Conservation (phyloP, 1,140 invertebrate species). For the Ceratitis capitata region DNA sequence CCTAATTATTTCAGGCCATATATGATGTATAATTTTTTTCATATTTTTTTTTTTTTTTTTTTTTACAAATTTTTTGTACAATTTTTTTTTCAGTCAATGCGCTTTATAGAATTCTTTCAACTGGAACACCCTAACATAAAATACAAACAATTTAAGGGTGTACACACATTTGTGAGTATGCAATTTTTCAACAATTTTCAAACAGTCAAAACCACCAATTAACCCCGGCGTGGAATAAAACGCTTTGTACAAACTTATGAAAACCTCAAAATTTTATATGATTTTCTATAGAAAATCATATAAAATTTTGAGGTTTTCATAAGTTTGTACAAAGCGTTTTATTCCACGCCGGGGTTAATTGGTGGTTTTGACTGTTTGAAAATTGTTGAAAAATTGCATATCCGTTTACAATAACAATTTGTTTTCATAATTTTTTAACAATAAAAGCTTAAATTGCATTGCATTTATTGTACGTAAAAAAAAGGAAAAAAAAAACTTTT, state of each 20-base stretch:
- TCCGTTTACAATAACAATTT: background rate
- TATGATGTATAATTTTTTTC: background rate
- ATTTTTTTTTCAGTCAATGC: background rate
- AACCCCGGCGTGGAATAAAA: background rate
- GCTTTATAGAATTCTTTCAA: slow-evolving; percentile 4
- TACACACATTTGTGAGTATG: background rate
- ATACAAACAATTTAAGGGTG: background rate
- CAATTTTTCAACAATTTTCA: slow-evolving; percentile 1
- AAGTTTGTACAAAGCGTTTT: background rate
- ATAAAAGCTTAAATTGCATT: background rate
- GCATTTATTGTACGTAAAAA: background rate
- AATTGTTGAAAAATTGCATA: background rate
- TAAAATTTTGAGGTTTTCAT: too few relatives aligned
- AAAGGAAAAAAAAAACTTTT: background rate
- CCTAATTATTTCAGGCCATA: slow-evolving; percentile 16
- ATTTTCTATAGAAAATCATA: too few relatives aligned
- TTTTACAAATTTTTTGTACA: background rate
- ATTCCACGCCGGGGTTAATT: background rate
- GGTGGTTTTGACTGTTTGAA: background rate
- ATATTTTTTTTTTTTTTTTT: background rate
- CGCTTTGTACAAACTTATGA: background rate
- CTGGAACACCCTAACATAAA: background rate
- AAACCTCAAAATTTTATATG: too few relatives aligned
- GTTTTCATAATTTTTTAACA: too few relatives aligned
- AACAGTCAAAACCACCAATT: slow-evolving; percentile 4